These are phyloP conservation scores for Scomberomorus guttatus DNA, from an alignment of 2,797 vertebrate species.

Conservation along the genomic window DNA sequence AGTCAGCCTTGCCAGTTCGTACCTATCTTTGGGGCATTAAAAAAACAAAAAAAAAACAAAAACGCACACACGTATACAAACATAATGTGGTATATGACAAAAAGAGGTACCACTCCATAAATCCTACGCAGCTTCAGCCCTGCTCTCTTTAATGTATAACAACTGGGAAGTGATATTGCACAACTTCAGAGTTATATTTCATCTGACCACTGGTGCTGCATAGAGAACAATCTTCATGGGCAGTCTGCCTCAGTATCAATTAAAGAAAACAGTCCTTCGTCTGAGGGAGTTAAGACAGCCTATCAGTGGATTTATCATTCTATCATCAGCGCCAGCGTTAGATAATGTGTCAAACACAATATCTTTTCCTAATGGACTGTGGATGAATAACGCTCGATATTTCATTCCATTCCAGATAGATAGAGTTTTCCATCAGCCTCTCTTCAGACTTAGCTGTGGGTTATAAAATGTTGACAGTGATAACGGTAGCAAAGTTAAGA, in stretches of 20 bases:
- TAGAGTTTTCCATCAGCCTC: slow-evolving; percentile 38
- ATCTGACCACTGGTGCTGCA: slow-evolving; percentile 30
- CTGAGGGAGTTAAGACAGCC: slow-evolving; percentile 48
- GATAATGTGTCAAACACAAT: slow-evolving; percentile 59
- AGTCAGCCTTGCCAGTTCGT: slow-evolving; percentile 58
- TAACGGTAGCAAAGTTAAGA: slow-evolving; percentile 17
- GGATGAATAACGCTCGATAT: slow-evolving; percentile 49
- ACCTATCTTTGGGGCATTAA: slow-evolving; percentile 52
- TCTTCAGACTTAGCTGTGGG: slow-evolving; percentile 19
- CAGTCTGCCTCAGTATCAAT: slow-evolving; percentile 46
- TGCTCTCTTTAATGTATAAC: slow-evolving; percentile 24
- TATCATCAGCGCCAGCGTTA: slow-evolving; percentile 46
- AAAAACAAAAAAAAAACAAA: slow-evolving; percentile 1
- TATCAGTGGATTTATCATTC: slow-evolving; percentile 55
- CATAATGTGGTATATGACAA: slow-evolving; percentile 31
- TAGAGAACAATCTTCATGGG: slow-evolving; percentile 36
- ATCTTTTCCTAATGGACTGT: slow-evolving; percentile 43
- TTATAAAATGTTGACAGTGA: slow-evolving; percentile 28
- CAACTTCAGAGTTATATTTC: slow-evolving; percentile 58
- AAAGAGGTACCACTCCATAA: slow-evolving; percentile 49
- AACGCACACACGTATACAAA: not conserved
- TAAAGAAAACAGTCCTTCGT: slow-evolving; percentile 52
- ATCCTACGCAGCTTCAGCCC: slow-evolving; percentile 21
- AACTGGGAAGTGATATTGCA: slow-evolving; percentile 30
- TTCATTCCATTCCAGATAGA: slow-evolving; percentile 50